These are phyloP conservation scores for Ashinkailepas kermadecensis DNA, from an alignment of 2,888 invertebrate species.

Conservation along the genomic window DNA sequence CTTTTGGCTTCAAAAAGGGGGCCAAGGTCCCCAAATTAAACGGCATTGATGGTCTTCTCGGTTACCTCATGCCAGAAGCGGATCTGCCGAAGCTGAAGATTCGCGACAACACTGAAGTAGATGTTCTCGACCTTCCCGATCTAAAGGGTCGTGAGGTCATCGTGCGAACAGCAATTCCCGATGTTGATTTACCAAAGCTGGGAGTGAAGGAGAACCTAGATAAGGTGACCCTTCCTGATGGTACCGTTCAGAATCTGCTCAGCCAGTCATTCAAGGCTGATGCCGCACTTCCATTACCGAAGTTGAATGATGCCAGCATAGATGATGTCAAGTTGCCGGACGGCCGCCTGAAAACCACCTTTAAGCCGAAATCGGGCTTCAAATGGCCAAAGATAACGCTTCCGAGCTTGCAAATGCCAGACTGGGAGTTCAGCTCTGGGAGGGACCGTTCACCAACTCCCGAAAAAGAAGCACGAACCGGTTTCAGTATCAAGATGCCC, in stretches of 20 bases:
- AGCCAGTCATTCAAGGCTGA: not conserved
- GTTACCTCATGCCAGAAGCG: not conserved
- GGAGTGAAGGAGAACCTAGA: not conserved
- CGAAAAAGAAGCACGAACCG: not conserved
- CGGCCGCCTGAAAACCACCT: not conserved
- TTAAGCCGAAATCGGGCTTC: constrained; percentile 2
- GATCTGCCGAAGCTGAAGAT: not conserved
- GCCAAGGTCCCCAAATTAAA: not conserved
- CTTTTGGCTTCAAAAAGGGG: not conserved
- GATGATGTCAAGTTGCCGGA: not conserved
- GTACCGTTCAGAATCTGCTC: not conserved
- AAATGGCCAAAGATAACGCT: not conserved
- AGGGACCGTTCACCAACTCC: not conserved
- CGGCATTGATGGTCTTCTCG: constrained; percentile 6
- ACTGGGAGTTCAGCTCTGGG: not conserved
- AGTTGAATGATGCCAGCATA: not conserved
- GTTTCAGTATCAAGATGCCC: constrained; percentile 1
- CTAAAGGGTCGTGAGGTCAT: not conserved
- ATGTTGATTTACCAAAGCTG: not conserved
- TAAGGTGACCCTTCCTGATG: not conserved
- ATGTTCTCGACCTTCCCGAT: not conserved
- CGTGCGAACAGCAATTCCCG: not conserved
- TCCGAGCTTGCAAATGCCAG: not conserved
- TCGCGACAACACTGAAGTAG: constrained; percentile 6
- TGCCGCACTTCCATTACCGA: not conserved